phyloP scores from a whole-genome alignment of 2,797 vertebrate species.

The Synaphobranchus kaupii region DNA sequence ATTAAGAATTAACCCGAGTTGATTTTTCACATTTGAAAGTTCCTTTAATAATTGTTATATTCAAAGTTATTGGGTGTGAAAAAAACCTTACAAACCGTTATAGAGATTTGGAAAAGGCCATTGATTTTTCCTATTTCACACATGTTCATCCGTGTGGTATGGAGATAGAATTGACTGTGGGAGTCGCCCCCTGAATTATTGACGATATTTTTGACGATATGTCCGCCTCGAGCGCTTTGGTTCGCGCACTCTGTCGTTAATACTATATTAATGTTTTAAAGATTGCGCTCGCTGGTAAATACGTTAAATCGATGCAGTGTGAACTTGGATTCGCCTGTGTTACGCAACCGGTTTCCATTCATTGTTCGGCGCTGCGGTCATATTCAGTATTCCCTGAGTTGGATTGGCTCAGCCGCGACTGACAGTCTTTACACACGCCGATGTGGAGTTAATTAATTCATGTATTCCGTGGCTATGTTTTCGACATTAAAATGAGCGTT shows the following conservation, averaged over 20 bases:
- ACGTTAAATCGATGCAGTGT: not conserved
- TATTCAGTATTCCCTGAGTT: not conserved
- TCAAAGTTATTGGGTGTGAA: not conserved
- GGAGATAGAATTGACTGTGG: not conserved
- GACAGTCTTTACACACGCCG: not conserved
- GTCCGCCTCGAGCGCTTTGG: not conserved
- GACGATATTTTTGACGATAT: not conserved
- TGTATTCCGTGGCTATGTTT: not conserved
- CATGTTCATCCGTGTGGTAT: slow-evolving; percentile 17
- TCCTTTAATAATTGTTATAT: not conserved
- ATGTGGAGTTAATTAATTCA: slow-evolving; percentile 27
- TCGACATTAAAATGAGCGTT: not conserved
- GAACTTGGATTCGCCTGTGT: slow-evolving; percentile 67
- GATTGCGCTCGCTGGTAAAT: not conserved
- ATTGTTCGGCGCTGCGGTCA: slow-evolving; percentile 21
- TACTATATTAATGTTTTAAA: not conserved
- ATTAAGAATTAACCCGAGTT: not conserved
- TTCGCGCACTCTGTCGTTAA: slow-evolving; percentile 1
- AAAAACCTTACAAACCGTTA: not conserved
- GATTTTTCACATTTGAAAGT: not conserved
- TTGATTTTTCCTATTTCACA: slow-evolving; percentile 12
- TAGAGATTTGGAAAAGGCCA: not conserved
- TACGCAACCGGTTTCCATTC: slow-evolving; percentile 61
- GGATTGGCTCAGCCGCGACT: not conserved
- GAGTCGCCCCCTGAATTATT: slow-evolving; percentile 29